Base-by-base conservation (phyloP, 2,113 vertebrate species). In the Calidris pygmaea region DNA sequence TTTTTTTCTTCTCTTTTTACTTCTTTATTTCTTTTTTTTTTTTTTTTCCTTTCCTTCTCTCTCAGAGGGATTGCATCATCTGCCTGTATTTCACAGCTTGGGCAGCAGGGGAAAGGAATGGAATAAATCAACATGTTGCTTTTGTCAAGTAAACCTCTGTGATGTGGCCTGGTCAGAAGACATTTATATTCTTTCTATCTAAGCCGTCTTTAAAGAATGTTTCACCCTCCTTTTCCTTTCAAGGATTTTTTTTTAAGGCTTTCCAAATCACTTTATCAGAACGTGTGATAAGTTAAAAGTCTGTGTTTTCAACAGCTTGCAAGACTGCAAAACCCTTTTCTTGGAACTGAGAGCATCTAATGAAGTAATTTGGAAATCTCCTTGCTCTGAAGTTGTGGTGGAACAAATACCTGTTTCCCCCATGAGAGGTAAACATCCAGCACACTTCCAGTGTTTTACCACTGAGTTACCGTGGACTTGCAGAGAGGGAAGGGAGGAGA, bases 51-150 rank as follows among this genome's bases (percentile, higher is more conserved):
- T 39, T 8, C 29, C 34, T 65, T 48, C 63, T 87, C 89, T 80
- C 68, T 94, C 72, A 0, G 43, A 86, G 77, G 78, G 84, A 95
- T 96, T 97, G 96, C 97, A 96, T 96, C 96, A 95, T 96, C 71
- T 93, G 90, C 95, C 90, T 95, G 94, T 97, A 95, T 95, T 94
- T 94, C 92, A 94, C 60, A 93, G 93, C 45, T 81, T 70, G 68
- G 90, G 73, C 79, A 95, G 73, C 86, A 89, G 80, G 91, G 81
- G 70, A 96, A 96, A 88, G 87, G 84, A 87, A 87, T 94, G 82
- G 85, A 95, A 91, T 95, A 95, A 94, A 97, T 89, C 78, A 91
- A 78, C 90, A 96, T 78, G 53, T 85, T 91, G 93, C 81, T 92
- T 96, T 91, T 87, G 90, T 90, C 85, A 93, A 76, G 82, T 85